Evolutionary conservation across 2,888 invertebrate genomes (phyloP), one percentile per base, ranked within the genome.

Genomic region (Megamerina dolium): DNA sequence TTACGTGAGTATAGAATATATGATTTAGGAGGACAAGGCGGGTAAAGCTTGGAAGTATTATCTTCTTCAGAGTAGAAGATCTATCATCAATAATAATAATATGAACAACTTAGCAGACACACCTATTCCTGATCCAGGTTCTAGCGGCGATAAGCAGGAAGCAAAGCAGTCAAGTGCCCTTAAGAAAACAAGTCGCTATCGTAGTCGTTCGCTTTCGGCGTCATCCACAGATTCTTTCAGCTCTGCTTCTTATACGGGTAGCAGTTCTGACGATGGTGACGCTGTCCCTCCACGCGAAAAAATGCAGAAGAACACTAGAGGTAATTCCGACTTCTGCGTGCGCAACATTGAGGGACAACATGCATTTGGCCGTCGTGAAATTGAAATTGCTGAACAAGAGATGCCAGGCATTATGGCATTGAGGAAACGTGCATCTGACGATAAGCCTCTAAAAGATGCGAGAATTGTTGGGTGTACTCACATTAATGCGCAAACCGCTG

Each of bases 341-440:
- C 79, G 90, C 43, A 95, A 94, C 65, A 85, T 97, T 47, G 52
- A 54, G 23, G 86, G 85, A 50, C 92, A 94, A 64, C 86, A 91
- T 63, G 89, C 89, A 0, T 95, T 94, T 65, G 97, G 97, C 0
- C 77, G 96, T 21, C 73, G 95, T 30, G 97, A 97, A 76, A 96
- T 97, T 52, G 94, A 97, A 75, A 95, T 97, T 51, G 96, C 96
- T 1, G 95, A 97, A 65, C 95, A 96, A 75, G 96, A 97, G 77
- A 97, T 97, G 96, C 94, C 95, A 0, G 96, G 96, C 0, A 90
- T 97, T 47, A 91, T 96, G 84, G 94, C 95, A 2, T 73, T 97
- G 54, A 77, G 95, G 39, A 89, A 90, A 59, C 77, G 95, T 49
- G 95, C 95, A 1, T 80, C 84, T 40, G 92, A 94, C 42, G 95